Evolutionary conservation across 2,113 vertebrate species (phyloP).

Genomic region (Monopterus albus): DNA sequence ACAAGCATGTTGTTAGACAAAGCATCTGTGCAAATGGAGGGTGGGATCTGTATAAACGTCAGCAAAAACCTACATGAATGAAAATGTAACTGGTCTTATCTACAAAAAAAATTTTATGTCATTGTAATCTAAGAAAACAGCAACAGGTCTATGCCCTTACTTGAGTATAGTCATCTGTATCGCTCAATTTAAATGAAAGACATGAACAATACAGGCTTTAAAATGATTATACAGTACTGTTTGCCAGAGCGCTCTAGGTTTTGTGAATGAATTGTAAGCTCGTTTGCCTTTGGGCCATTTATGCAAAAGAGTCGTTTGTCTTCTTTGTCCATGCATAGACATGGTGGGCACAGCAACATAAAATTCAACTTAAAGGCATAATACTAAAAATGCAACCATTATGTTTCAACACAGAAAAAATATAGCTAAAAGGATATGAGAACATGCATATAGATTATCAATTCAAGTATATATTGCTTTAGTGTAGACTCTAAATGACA

Average conservation of each 20-base stretch:
- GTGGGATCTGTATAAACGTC: neutral
- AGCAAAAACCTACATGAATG: too few relatives aligned
- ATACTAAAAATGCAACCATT: too few relatives aligned
- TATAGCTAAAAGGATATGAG: too few relatives aligned
- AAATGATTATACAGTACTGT: neutral
- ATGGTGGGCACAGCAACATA: too few relatives aligned
- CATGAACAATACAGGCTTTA: neutral
- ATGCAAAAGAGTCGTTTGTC: too few relatives aligned
- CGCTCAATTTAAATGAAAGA: neutral
- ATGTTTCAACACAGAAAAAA: too few relatives aligned
- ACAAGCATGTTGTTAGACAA: neutral
- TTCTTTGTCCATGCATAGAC: too few relatives aligned
- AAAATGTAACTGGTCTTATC: neutral
- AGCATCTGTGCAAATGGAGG: conserved; percentile 9
- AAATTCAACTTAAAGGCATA: too few relatives aligned
- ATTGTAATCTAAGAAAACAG: neutral
- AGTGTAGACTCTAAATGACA: neutral
- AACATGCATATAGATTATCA: too few relatives aligned
- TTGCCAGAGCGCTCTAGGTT: neutral
- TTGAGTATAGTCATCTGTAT: neutral
- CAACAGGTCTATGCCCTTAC: neutral
- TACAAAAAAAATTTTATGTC: neutral
- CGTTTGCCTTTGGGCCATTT: too few relatives aligned
- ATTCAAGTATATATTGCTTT: conserved; percentile 2
- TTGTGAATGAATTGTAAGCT: too few relatives aligned